A percentile compares a stretch with the other conserved stretches of the same genome.
These are phyloP conservation scores for Falco rusticolus DNA, from an alignment of 2,797 vertebrate genomes.

Conservation along the genomic window DNA sequence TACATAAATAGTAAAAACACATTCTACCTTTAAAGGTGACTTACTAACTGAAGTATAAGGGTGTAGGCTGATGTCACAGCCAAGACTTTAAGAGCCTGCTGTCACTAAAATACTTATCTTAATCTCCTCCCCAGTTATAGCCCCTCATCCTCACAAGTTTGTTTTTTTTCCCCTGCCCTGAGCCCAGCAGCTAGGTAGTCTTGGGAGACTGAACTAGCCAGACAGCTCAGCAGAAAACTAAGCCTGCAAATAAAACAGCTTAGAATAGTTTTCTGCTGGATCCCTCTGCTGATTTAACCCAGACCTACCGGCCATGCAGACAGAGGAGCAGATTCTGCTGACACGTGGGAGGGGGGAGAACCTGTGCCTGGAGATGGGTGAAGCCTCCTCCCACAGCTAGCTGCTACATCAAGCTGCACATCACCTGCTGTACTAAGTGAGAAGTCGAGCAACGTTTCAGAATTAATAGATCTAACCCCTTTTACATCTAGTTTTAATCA, in stretches of 20 bases:
- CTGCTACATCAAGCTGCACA: background rate
- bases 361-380: background rate
- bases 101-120: background rate
- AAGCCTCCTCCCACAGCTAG: background rate
- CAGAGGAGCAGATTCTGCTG: background rate
- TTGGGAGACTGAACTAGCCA: background rate
- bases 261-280: background rate
- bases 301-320: background rate
- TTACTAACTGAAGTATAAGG: background rate
- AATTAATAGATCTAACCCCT: background rate
- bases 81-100: background rate
- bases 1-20: background rate
- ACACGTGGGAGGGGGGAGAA: background rate
- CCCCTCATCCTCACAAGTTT: background rate
- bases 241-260: background rate
- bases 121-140: background rate
- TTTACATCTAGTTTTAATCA: background rate
- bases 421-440: background rate
- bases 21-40: background rate
- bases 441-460: background rate
- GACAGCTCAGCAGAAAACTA: background rate
- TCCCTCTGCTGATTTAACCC: background rate
- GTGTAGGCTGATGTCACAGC: background rate
- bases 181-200: background rate
- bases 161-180: fast-evolving